Evolutionary conservation across 2,113 vertebrate species (phyloP), one percentile per base, ranked within the genome.

Genomic region (Grantiella picta): DNA sequence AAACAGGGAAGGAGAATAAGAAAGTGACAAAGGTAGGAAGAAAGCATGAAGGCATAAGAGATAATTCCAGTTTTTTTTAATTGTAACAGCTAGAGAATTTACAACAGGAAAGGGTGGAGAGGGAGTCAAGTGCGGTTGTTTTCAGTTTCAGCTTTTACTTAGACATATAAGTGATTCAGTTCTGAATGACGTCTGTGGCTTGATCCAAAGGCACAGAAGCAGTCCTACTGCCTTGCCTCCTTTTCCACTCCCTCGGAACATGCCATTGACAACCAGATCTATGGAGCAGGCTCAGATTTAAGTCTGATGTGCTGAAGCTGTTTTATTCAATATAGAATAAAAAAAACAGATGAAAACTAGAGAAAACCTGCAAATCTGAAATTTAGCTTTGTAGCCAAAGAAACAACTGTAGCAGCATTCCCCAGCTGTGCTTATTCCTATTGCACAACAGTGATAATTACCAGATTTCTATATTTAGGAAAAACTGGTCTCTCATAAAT

Each of bases 401-500:
- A 88, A 94, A 88, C 19, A 85, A 68, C 24, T 69, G 54, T 61
- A 91, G n/a, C 54, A 91, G 3, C 33, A 66, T 82, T 90, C 33
- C 63, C 63, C 87, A 97, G 88, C 85, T 95, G 90, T 75, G 85
- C 60, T 90, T 94, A 88, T 83, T 83, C 60, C 47, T 49, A 54
- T 36, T 63, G 71, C 35, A 29, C 52, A 83, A 70, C 84, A 80
- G 54, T 88, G 84, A 80, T 82, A 94, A 96, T 93, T 96, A 92
- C 38, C 4, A 4, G 80, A 92, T 92, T 92, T 95, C 73, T 96
- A 11, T 88, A 94, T 97, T 96, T 96, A 88, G 93, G 90, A 52
- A 96, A 95, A 97, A 88, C 71, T 83, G 11, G 10, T 77, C 47
- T 33, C 52, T 94, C 68, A 75, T 88, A 91, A 95, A 90, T 63